These are phyloP conservation scores for Leptosomus discolor DNA, from an alignment of 2,113 vertebrate genomes.

Conservation along the genomic window DNA sequence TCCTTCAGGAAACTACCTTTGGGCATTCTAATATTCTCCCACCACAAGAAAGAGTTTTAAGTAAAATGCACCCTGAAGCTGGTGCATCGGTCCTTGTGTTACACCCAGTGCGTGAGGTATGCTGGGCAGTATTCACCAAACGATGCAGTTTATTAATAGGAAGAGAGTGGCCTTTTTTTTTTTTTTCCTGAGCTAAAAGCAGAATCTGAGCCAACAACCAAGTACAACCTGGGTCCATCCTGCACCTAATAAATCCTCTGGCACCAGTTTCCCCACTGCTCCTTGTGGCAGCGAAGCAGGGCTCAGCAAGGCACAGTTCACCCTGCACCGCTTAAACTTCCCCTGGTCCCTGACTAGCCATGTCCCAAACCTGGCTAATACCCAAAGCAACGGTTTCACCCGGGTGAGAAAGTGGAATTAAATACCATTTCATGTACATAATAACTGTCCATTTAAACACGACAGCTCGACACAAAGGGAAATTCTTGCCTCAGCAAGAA, in stretches of 20 bases:
- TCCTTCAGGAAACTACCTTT: not conserved
- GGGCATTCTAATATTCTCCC: not conserved
- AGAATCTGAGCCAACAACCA: not conserved
- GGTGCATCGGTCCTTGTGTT: fast-evolving
- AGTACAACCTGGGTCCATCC: not conserved
- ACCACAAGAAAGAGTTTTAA: not conserved
- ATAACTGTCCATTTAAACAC: not conserved
- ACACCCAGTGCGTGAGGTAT: not conserved
- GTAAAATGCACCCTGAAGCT: not conserved
- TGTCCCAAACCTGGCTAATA: not conserved
- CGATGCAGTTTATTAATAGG: fast-evolving
- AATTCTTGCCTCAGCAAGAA: not conserved
- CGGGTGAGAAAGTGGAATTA: not conserved
- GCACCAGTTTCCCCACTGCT: fast-evolving
- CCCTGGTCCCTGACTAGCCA: not conserved
- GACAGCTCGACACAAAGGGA: not conserved
- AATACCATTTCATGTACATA: not conserved
- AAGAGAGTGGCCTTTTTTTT: not conserved
- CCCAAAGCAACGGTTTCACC: not conserved
- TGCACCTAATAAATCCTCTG: not conserved
- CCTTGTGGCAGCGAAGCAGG: not conserved
- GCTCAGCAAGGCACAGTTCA: not conserved
- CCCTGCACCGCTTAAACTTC: not conserved
- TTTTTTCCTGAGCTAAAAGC: not conserved
- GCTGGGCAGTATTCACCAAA: not conserved